A percentile compares a stretch with the other conserved stretches of the same genome.
These are phyloP conservation scores for Agonopterix heracliana DNA, from an alignment of 2,888 invertebrate species.

Conservation along the genomic window DNA sequence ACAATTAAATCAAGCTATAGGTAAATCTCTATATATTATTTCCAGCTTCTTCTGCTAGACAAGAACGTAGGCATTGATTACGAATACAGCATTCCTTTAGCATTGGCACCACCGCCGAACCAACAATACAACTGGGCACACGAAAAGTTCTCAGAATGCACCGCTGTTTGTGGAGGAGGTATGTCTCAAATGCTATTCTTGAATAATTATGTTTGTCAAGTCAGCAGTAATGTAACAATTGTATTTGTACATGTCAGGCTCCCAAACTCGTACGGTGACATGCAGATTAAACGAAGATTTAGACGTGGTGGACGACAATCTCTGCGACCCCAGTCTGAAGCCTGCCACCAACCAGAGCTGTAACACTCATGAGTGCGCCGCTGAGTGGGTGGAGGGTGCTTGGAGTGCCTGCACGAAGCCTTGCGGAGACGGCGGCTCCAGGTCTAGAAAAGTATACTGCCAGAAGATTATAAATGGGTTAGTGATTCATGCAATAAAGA, in stretches of 20 bases:
- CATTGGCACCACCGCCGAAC: constrained; percentile 78
- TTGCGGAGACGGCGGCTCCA: constrained; percentile 86
- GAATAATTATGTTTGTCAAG: too few relatives aligned
- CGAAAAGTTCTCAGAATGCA: constrained; percentile 87
- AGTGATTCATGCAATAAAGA: constrained; percentile 15
- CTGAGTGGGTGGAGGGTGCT: constrained; percentile 85
- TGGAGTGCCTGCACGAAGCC: constrained; percentile 90
- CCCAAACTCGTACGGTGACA: constrained; percentile 84
- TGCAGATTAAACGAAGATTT: constrained; percentile 86
- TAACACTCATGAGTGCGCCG: constrained; percentile 84
- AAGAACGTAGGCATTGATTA: constrained; percentile 90
- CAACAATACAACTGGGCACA: constrained; percentile 89
- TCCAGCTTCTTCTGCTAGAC: constrained; percentile 86
- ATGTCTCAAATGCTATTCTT: background rate
- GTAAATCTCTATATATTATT: too few relatives aligned
- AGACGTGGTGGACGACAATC: constrained; percentile 81
- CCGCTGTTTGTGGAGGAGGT: constrained; percentile 94
- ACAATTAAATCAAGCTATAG: too few relatives aligned
- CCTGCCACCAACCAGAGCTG: constrained; percentile 85
- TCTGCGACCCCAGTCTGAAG: constrained; percentile 86
- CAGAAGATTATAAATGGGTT: constrained; percentile 85
- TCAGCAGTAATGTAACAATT: too few relatives aligned
- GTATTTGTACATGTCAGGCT: constrained; percentile 61
- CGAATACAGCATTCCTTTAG: constrained; percentile 91
- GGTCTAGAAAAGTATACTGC: constrained; percentile 85